A percentile compares a stretch with the other conserved stretches of the same genome.
Evolutionary conservation across 92 coral and sea anemone genomes (phyloP).

Genomic region (Zoanthus sansibaricus): DNA sequence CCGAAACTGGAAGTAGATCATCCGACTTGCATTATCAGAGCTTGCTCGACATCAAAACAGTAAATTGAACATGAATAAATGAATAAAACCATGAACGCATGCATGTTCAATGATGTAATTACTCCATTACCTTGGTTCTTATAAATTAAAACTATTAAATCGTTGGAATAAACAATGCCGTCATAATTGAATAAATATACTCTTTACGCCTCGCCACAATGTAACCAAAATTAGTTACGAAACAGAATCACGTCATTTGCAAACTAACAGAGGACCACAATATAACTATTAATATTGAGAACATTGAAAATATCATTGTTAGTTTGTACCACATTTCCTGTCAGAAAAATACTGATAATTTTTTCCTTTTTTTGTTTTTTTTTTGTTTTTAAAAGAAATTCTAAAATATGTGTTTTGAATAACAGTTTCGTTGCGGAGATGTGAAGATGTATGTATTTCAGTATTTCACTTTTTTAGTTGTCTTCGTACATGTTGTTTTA

Average conservation of each 20-base stretch:
- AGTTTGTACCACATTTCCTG: too few relatives aligned
- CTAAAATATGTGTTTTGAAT: too few relatives aligned
- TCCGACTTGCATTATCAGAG: neutral
- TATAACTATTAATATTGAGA: too few relatives aligned
- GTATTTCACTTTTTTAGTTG: too few relatives aligned
- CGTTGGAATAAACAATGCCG: neutral
- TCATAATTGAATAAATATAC: neutral
- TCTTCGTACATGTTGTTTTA: too few relatives aligned
- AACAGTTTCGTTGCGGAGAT: too few relatives aligned
- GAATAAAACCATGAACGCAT: neutral
- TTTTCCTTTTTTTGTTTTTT: too few relatives aligned
- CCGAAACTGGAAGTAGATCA: too few relatives aligned
- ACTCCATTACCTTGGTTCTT: neutral
- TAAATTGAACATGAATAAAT: neutral
- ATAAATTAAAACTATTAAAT: neutral
- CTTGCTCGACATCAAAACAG: neutral
- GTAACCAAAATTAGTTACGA: neutral
- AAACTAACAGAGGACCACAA: neutral
- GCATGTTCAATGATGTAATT: neutral
- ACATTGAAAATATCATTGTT: too few relatives aligned
- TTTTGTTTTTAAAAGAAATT: too few relatives aligned
- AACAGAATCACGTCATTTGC: neutral
- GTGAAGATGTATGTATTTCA: too few relatives aligned
- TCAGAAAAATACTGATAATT: too few relatives aligned
- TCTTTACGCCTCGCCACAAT: neutral